Base-by-base conservation (phyloP, 2,113 vertebrate species). In the Vulpes ferrilata region DNA sequence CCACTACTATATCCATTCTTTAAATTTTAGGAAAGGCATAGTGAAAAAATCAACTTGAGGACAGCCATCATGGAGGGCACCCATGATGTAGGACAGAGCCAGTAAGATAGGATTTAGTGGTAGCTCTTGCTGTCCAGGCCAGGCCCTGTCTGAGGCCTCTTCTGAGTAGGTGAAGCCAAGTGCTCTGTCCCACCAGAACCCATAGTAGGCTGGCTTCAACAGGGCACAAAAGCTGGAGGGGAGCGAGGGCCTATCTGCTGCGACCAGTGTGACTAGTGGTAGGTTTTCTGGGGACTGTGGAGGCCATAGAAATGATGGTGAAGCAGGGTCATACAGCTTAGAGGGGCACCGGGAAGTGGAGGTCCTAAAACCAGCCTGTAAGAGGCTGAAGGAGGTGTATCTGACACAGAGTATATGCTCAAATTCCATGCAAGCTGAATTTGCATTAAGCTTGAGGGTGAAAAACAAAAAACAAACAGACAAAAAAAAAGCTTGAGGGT, bases 341-440 rank as follows among this genome's bases (percentile, higher is more conserved):
- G 59, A 92, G n/a, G n/a, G 7, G 17, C 59, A 9, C 15, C 6
- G 38, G 64, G 32, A 53, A 43, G 23, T 11, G 17, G 57, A 5
- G n/a, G 57, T 35, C 55, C 3, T n/a, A 25, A 38, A 27, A 53
- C 32, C 51, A 20, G 16, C 25, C n/a, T 57, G 3, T 25, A 30
- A 79, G 55, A 94, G 57, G 48, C 19, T 51, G 11, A 10, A 1
- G 55, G 67, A 59, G 8, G 15, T 10, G 12, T 19, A 3, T 12
- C n/a, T 38, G 7, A 11, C 43, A 4, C 7, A 4, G 4, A 8
- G 55, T 0, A 1, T 7, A 6, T 65, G 62, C 60, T 82, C 71
- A 11, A 32, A 57, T 69, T 27, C 83, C 2, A 3, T 2, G 0
- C 9, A 19, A 43, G 19, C 67, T 16, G 17, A 73, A 8, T 60